phyloP scores from a whole-genome alignment of 2,797 vertebrate species.

The Sebastes kiyomatsui region DNA sequence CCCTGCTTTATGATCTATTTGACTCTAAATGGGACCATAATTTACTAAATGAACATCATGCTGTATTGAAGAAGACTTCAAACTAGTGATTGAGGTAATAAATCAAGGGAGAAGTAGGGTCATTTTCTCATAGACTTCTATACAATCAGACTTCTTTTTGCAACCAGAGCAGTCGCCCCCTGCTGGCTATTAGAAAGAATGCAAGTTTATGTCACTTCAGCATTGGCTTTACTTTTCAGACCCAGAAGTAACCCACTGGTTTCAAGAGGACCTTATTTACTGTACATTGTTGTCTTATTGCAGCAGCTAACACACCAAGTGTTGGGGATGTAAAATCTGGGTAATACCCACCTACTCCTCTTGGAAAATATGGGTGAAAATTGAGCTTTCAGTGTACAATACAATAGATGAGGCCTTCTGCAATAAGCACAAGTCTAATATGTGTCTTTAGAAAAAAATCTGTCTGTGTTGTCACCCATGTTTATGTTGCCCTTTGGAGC shows the following conservation, averaged over 20 bases:
- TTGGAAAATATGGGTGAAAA: neutral
- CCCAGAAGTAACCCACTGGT: neutral
- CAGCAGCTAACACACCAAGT: neutral
- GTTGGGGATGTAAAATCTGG: neutral
- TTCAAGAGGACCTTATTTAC: neutral
- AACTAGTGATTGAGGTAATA: too few relatives aligned
- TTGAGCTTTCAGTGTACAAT: neutral
- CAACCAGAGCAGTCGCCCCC: too few relatives aligned
- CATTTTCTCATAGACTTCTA: too few relatives aligned
- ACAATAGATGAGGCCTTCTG: neutral
- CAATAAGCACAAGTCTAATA: neutral
- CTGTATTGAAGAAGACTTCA: too few relatives aligned
- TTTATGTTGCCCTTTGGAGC: slow-evolving; percentile 47
- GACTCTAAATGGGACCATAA: too few relatives aligned
- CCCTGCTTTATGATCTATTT: too few relatives aligned
- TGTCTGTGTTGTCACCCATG: slow-evolving; percentile 4
- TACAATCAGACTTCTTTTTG: too few relatives aligned
- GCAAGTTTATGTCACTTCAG: too few relatives aligned
- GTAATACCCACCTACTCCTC: neutral
- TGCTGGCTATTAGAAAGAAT: too few relatives aligned
- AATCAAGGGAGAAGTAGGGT: accelerated
- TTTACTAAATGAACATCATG: too few relatives aligned
- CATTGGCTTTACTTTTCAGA: too few relatives aligned
- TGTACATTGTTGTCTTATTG: neutral
- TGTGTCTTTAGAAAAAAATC: neutral